Conservation (phyloP, 2,113 vertebrate genomes). For the Lethenteron camtschaticum region DNA sequence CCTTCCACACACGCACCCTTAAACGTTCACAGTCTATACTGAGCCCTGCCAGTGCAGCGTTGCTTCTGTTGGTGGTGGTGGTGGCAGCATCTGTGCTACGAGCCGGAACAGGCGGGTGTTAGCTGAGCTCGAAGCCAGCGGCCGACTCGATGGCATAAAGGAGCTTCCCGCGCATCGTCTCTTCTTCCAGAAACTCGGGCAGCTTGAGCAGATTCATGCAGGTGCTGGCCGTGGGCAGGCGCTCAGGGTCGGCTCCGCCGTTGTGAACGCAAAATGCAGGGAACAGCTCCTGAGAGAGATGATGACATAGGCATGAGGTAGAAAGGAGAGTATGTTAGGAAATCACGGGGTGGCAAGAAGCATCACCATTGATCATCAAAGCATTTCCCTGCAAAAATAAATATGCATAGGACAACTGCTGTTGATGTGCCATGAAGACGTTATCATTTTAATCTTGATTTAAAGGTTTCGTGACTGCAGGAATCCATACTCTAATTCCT, state of each 20-base stretch:
- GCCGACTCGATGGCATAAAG: conserved; percentile 91
- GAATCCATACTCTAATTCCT: no score
- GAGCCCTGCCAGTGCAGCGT: no score
- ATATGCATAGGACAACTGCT: no score
- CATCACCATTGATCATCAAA: no score
- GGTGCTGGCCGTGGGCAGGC: conserved; percentile 86
- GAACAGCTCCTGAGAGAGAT: conserved; percentile 52
- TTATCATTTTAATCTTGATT: background rate
- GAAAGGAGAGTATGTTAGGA: no score
- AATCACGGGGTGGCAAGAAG: no score
- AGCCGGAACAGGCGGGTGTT: conserved; percentile 18
- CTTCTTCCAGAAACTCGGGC: conserved; percentile 69
- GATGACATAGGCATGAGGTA: background rate
- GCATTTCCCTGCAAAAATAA: no score
- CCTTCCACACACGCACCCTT: no score
- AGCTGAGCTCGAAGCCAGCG: conserved; percentile 89
- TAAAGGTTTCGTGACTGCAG: conserved; percentile 12
- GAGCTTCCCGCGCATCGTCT: conserved; percentile 74
- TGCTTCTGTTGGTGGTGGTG: no score
- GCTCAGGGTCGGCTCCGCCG: conserved; percentile 66
- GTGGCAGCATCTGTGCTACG: no score
- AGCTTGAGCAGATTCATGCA: conserved; percentile 99
- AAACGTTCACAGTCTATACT: no score
- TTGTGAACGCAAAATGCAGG: conserved; percentile 97
- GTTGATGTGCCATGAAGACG: conserved; percentile 14